Conservation (phyloP, 2,113 vertebrate genomes). For the Nannospalax galili region DNA sequence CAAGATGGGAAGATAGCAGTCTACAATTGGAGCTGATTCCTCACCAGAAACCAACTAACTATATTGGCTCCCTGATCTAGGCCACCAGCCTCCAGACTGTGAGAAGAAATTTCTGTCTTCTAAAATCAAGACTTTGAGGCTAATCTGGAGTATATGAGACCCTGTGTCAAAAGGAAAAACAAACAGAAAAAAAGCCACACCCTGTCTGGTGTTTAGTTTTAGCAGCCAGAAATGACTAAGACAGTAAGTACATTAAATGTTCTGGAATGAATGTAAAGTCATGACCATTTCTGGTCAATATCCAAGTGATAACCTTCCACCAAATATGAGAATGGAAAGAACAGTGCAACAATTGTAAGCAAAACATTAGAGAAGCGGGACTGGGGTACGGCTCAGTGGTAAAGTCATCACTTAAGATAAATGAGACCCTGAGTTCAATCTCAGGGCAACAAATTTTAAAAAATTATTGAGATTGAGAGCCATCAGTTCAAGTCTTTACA, state of each 20-base stretch:
- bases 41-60: not conserved
- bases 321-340: not conserved
- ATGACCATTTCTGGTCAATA: not conserved
- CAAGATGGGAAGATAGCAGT: not conserved
- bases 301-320: not conserved
- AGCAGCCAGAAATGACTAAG: not conserved
- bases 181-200: too few relatives aligned
- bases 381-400: not conserved
- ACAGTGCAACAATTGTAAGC: not conserved
- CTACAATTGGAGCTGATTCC: not conserved
- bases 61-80: not conserved
- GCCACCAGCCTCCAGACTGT: not conserved
- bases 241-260: not conserved
- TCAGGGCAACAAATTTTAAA: not conserved
- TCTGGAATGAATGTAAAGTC: not conserved
- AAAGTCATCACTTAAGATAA: not conserved
- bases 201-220: not conserved
- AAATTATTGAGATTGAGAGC: not conserved
- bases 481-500: not conserved
- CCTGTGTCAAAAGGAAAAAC: too few relatives aligned
- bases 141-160: too few relatives aligned
- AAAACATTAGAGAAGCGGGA: not conserved
- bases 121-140: not conserved
- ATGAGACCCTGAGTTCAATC: not conserved
- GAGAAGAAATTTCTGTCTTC: not conserved